Conservation (phyloP, 2,113 vertebrate species). For the Alexandromys fortis region DNA sequence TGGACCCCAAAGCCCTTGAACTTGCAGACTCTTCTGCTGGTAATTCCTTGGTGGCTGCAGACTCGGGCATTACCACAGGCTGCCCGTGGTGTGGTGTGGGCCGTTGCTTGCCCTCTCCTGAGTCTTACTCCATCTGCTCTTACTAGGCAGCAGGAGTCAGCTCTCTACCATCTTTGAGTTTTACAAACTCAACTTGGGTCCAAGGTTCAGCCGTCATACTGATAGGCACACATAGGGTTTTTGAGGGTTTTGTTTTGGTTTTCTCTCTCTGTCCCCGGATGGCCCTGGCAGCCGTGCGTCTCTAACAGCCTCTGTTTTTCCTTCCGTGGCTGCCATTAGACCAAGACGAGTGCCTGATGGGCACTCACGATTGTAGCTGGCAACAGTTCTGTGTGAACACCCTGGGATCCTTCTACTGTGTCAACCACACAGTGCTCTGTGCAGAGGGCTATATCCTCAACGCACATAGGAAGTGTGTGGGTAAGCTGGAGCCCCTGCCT, state of each 20-base stretch:
- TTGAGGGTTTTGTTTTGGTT: neutral
- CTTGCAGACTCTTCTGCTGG: neutral
- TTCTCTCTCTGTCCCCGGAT: neutral
- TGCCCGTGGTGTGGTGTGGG: neutral
- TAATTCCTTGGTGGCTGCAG: neutral
- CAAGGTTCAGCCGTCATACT: neutral
- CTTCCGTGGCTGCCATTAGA: constrained; percentile 78
- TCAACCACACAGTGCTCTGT: constrained; percentile 86
- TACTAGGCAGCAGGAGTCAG: neutral
- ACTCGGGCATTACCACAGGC: neutral
- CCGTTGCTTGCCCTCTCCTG: neutral
- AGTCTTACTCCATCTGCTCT: neutral
- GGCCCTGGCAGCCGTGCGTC: neutral
- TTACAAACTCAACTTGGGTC: neutral
- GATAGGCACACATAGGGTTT: neutral
- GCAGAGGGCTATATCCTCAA: constrained; percentile 87
- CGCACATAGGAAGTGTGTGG: constrained; percentile 84
- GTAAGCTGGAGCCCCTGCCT: constrained; percentile 83
- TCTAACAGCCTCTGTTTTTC: constrained; percentile 83
- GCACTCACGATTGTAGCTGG: constrained; percentile 84
- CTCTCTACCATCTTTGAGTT: neutral
- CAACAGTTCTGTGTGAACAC: constrained; percentile 86
- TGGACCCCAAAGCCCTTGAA: neutral
- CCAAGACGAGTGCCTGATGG: constrained; percentile 86
- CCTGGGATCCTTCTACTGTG: constrained; percentile 88